phyloP scores from a whole-genome alignment of 2,888 invertebrate species.

The Drosophila neonasuta region DNA sequence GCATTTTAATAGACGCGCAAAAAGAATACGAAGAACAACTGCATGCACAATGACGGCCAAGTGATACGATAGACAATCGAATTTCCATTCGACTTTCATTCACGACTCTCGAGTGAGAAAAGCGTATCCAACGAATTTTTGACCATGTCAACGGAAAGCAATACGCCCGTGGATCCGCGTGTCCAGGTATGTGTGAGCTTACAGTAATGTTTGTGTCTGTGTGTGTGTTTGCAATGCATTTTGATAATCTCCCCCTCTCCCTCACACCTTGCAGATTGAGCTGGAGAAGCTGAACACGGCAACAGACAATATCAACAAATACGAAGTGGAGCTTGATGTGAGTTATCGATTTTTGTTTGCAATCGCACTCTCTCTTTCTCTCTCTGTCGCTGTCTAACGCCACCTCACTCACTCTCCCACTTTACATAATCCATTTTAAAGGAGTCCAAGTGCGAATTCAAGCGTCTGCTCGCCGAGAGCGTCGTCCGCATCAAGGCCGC shows the following conservation, averaged over 20 bases:
- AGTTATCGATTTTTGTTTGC: slow-evolving; percentile 74
- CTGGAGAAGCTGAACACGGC: slow-evolving; percentile 94
- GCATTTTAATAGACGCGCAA: slow-evolving; percentile 1
- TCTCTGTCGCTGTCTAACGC: background rate
- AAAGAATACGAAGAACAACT: slow-evolving; percentile 13
- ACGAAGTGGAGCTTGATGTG: slow-evolving; percentile 94
- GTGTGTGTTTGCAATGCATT: background rate
- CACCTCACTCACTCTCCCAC: background rate
- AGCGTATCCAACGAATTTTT: slow-evolving; percentile 12
- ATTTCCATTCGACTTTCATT: slow-evolving; percentile 21
- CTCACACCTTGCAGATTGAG: slow-evolving; percentile 85
- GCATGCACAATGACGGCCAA: slow-evolving; percentile 33
- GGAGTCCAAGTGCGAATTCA: slow-evolving; percentile 92
- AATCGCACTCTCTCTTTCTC: slow-evolving; percentile 8
- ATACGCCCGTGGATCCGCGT: slow-evolving; percentile 89
- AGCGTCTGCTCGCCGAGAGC: slow-evolving; percentile 91
- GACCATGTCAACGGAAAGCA: slow-evolving; percentile 83
- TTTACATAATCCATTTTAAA: slow-evolving; percentile 69
- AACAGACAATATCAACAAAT: slow-evolving; percentile 95
- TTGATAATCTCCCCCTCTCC: background rate
- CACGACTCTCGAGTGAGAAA: slow-evolving; percentile 16
- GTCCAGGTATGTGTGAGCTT: slow-evolving; percentile 86
- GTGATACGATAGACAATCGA: slow-evolving; percentile 16
- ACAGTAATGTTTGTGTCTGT: too few species aligned
- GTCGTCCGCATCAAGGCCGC: slow-evolving; percentile 91